Evolutionary conservation across 2,797 vertebrate species (phyloP).

Genomic region (Epinephelus coioides): DNA sequence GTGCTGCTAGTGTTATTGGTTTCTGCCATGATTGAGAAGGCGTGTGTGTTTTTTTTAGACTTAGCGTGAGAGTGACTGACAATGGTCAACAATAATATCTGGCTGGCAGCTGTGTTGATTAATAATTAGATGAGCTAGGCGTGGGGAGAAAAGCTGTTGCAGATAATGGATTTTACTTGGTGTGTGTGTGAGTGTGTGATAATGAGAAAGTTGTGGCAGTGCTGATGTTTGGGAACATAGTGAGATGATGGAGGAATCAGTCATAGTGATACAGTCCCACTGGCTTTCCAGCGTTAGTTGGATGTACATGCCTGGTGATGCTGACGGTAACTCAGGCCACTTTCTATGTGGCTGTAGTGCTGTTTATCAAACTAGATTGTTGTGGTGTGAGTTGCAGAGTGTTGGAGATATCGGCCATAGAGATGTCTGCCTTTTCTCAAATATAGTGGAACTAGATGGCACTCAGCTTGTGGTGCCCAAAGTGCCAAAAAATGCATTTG

Average conservation of each 20-base stretch:
- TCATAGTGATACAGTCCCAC: conserved; percentile 14
- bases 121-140: conserved; percentile 65
- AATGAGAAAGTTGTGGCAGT: conserved; percentile 51
- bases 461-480: no score
- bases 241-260: conserved; percentile 42
- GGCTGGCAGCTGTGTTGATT: conserved; percentile 56
- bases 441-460: no score
- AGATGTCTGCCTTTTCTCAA: no score
- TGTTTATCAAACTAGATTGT: no score
- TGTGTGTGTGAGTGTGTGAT: conserved; percentile 18
- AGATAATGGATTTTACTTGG: conserved; percentile 56
- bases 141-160: conserved; percentile 49
- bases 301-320: conserved; percentile 7
- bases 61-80: conserved; percentile 83
- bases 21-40: conserved; percentile 6
- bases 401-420: no score
- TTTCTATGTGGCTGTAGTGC: not conserved
- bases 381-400: no score
- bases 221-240: conserved; percentile 44
- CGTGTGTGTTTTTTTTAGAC: conserved; percentile 72
- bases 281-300: conserved; percentile 24
- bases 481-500: no score
- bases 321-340: conserved; percentile 16
- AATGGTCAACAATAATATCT: conserved; percentile 51
- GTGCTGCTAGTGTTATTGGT: not conserved